A percentile compares a stretch with the other conserved stretches of the same genome.
Conservation (phyloP, 2,797 vertebrate genomes). For the Alca torda region DNA sequence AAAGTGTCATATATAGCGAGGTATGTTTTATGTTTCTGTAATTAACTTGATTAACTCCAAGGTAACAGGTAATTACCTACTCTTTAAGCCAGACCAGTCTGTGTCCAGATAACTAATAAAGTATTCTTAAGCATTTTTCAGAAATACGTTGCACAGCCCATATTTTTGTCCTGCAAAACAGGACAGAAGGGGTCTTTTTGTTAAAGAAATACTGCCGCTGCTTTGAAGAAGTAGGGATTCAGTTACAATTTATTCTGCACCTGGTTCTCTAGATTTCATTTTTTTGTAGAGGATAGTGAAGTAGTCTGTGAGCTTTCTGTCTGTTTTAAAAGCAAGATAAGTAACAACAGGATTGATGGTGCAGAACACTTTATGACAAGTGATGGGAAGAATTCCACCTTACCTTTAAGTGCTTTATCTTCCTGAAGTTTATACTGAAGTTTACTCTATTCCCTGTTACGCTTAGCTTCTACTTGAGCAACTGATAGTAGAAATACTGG, state of each 20-base stretch:
- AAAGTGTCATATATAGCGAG: background rate
- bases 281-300: background rate
- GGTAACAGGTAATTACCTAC: background rate
- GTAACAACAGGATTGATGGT: background rate
- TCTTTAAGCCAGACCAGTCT: background rate
- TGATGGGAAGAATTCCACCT: background rate
- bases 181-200: background rate
- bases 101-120: background rate
- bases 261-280: background rate
- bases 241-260: background rate
- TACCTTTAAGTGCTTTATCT: background rate
- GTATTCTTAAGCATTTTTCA: background rate
- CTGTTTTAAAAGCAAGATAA: background rate
- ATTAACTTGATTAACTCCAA: background rate
- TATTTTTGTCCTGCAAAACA: background rate
- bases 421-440: background rate
- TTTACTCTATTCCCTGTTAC: background rate
- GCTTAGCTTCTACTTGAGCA: background rate
- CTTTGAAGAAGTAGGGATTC: background rate
- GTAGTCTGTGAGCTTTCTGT: background rate
- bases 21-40: background rate
- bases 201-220: background rate
- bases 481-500: background rate
- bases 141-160: background rate
- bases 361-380: background rate